Base-by-base conservation (phyloP, 2,113 vertebrate species). In the Leptobrachium leishanense region DNA sequence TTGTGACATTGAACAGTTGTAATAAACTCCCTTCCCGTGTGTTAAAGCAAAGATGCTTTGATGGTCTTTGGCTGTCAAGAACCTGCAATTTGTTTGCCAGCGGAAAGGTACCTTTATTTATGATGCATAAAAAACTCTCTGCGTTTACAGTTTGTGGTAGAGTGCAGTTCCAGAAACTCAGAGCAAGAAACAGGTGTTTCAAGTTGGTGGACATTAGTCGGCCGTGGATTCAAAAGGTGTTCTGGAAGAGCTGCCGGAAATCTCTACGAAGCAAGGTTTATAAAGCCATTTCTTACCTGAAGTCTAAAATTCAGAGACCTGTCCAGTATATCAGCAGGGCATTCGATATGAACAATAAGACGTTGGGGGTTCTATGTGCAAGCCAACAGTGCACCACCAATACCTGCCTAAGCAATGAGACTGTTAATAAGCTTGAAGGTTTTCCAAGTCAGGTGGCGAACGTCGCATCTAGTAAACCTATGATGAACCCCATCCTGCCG, bases 81-180 rank as follows among this genome's bases (percentile, higher is more conserved):
- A 87, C 82, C 84, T 89, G 86, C 79, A 89, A 83, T 82, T 90
- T 90, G 81, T 86, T 85, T 79, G 86, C 84, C 87, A 90, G 88
- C 83, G 88, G 88, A 85, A 92, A 89, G 86, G 88, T 83, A 82
- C 90, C 88, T 88, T 84, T 88, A 86, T 90, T 93, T 92, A 93
- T 89, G 91, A 93, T 93, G 91, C 88, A 91, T 88, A 92, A 92
- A 82, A 93, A 93, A 87, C 87, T 91, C 86, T 92, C 89, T 88
- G 82, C 90, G 92, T 84, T 93, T 86, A 92, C 87, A 86, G 90
- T 90, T 90, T 78, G 86, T 76, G 86, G 90, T 87, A 85, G 92
- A 79, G 76, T 91, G 80, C 90, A 90, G 87, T 92, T 86, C 75
- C 86, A 86, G 0, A 85, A 88, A 85, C 86, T 92, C 85, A 85